A percentile compares a stretch with the other conserved stretches of the same genome.
phyloP scores from a whole-genome alignment of 2,113 vertebrate genomes.

The Caracal caracal region DNA sequence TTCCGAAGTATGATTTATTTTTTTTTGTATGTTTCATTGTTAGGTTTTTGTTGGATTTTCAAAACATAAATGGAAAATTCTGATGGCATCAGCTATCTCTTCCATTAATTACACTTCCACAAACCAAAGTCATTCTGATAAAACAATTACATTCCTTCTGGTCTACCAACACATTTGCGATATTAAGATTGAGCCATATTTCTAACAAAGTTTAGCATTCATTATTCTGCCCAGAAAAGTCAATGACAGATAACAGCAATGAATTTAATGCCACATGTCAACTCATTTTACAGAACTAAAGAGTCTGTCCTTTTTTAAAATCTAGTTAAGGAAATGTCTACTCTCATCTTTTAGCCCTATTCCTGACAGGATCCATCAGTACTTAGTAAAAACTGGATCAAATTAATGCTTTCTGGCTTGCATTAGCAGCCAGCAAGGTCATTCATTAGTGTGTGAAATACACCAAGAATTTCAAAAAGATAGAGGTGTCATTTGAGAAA shows the following conservation, averaged over 20 bases:
- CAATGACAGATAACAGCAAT: slow-evolving; percentile 58
- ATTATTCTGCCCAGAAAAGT: slow-evolving; percentile 53
- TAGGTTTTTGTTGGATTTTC: slow-evolving; percentile 54
- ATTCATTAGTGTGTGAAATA: slow-evolving; percentile 37
- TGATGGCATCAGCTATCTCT: slow-evolving; percentile 3
- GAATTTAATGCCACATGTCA: slow-evolving; percentile 65
- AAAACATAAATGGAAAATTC: slow-evolving; percentile 25
- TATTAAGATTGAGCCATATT: slow-evolving; percentile 66
- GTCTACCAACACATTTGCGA: background rate
- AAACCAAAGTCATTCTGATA: slow-evolving; percentile 52
- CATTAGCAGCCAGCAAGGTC: background rate
- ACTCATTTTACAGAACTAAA: slow-evolving; percentile 63
- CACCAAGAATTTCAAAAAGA: background rate
- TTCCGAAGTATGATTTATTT: slow-evolving; percentile 38
- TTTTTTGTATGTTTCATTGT: slow-evolving; percentile 18
- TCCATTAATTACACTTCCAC: slow-evolving; percentile 67
- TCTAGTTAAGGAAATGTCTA: slow-evolving; percentile 66
- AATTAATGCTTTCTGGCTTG: slow-evolving; percentile 49
- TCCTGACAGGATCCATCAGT: slow-evolving; percentile 47
- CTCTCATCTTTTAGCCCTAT: slow-evolving; percentile 52
- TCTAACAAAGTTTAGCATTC: slow-evolving; percentile 67
- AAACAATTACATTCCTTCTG: slow-evolving; percentile 63
- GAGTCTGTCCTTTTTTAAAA: slow-evolving; percentile 40
- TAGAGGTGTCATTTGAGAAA: background rate
- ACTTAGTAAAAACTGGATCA: slow-evolving; percentile 1